Evolutionary conservation across 2,888 invertebrate genomes (phyloP), one percentile per base, ranked within the genome.

Genomic region (Drosophila neonasuta): DNA sequence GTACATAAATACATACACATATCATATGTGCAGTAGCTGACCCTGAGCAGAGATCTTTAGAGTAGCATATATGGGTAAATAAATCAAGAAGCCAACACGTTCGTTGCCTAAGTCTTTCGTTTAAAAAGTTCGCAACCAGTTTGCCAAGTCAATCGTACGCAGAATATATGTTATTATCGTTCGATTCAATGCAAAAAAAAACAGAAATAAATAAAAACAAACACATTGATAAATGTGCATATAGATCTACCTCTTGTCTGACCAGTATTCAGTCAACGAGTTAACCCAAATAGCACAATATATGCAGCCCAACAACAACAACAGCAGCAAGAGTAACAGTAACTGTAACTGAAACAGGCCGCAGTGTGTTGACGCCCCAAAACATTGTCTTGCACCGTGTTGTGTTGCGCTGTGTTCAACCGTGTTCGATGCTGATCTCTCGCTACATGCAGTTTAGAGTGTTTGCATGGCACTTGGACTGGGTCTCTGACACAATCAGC

Each of bases 71-170:
- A n/a, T n/a, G 36, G 58, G 59, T 42, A 56, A 60, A 71, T 66
- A 49, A 68, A 70, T 78, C 85, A 77, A 80, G 80, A 85, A 80
- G 79, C 73, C 70, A 73, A 63, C 63, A 60, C 65, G 77, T 76
- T 79, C 56, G 70, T 79, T 79, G 75, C 79, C 69, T 71, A 69
- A 78, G 79, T 78, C 77, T 75, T 75, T 79, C 62, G 52, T 67
- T 65, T 71, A 34, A 29, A 30, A 57, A 41, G 6, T 6, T 10
- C n/a, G 30, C 70, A 73, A 73, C 73, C 73, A 73, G 73, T 73
- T 73, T 73, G 29, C 29, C 8, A 8, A 39, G 36, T 13, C 36
- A 41, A 59, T 44, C 39, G 41, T 55, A 56, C 48, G 51, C 51
- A 51, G 64, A 57, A 64, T 64, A 48, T 54, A 58, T 70, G 44